phyloP scores from a whole-genome alignment of 2,888 invertebrate species.

The Arge pagana region DNA sequence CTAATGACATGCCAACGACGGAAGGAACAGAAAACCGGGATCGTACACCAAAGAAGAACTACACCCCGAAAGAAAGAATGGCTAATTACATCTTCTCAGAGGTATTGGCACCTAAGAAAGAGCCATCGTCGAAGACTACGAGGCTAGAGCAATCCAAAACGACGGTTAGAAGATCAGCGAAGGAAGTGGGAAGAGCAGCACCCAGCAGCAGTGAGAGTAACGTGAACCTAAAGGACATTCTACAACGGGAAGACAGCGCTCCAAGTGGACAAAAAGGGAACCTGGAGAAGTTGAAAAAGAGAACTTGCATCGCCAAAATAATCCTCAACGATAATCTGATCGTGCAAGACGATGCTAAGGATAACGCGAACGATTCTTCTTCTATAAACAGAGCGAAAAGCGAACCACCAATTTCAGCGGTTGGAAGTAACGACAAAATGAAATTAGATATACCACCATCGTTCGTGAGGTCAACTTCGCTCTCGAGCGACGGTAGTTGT shows the following conservation, averaged over 20 bases:
- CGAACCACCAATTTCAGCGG: slow-evolving; percentile 31
- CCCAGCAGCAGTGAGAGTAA: slow-evolving; percentile 27
- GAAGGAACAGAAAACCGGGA: slow-evolving; percentile 10
- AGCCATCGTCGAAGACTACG: neutral
- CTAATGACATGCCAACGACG: neutral
- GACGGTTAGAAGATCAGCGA: slow-evolving; percentile 1
- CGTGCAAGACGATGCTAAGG: slow-evolving; percentile 28
- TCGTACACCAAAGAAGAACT: neutral
- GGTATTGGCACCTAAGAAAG: slow-evolving; percentile 14
- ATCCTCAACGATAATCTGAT: slow-evolving; percentile 46
- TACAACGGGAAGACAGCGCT: slow-evolving; percentile 44
- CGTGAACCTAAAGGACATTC: slow-evolving; percentile 51
- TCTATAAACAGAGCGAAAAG: slow-evolving; percentile 28
- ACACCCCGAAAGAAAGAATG: slow-evolving; percentile 23
- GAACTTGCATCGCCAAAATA: slow-evolving; percentile 51
- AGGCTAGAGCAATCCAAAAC: neutral
- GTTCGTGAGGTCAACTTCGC: slow-evolving; percentile 45
- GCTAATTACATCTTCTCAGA: slow-evolving; percentile 37
- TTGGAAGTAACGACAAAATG: slow-evolving; percentile 29
- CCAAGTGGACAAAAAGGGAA: slow-evolving; percentile 48
- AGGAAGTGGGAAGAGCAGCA: slow-evolving; percentile 22
- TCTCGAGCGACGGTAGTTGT: slow-evolving; percentile 50
- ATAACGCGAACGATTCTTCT: slow-evolving; percentile 8
- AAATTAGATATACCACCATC: slow-evolving; percentile 39
- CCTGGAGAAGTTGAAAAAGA: slow-evolving; percentile 49